Conservation (phyloP, 2,113 vertebrate genomes). For the Lasiurus cinereus region DNA sequence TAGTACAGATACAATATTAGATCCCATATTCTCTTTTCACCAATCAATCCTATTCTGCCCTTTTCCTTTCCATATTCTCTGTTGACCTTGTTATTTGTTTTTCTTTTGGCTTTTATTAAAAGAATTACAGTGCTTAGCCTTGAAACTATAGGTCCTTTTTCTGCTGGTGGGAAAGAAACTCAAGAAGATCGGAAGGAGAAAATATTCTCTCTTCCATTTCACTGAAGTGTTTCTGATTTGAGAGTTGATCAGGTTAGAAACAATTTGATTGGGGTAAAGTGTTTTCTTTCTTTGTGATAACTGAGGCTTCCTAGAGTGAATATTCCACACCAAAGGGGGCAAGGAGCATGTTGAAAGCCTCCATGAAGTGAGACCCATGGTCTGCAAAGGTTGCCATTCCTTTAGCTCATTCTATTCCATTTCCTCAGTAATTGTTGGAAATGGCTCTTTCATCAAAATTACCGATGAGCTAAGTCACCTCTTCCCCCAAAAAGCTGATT, state of each 20-base stretch:
- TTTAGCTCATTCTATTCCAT: background rate
- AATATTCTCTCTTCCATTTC: background rate
- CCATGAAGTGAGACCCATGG: background rate
- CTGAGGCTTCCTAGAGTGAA: background rate
- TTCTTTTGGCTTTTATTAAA: background rate
- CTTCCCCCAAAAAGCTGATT: background rate
- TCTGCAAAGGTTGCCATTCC: background rate
- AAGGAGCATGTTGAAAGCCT: background rate
- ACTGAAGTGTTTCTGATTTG: background rate
- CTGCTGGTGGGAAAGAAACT: background rate
- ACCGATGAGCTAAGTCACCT: background rate
- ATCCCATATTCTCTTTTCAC: background rate
- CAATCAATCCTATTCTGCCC: background rate
- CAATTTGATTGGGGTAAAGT: background rate
- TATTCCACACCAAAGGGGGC: background rate
- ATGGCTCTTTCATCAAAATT: background rate
- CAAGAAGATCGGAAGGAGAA: background rate
- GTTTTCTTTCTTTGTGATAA: constrained; percentile 16
- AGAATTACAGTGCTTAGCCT: background rate
- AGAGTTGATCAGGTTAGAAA: background rate
- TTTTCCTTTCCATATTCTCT: background rate
- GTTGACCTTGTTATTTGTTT: background rate
- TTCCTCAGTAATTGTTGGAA: background rate
- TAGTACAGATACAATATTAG: background rate
- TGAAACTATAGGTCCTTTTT: background rate